Conservation (phyloP, 2,888 invertebrate genomes). For the Nomada goodeniana region DNA sequence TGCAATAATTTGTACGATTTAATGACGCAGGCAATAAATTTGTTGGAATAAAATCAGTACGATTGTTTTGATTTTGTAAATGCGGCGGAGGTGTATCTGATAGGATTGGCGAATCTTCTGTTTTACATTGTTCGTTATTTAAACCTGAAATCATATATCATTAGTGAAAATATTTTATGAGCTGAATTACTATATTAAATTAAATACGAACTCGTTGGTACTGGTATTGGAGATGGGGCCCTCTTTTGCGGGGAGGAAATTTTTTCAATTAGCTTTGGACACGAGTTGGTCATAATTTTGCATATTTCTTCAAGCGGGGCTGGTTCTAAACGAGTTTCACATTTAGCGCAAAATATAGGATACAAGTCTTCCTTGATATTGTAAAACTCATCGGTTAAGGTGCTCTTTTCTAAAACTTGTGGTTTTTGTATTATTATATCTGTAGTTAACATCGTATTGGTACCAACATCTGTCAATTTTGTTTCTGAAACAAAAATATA, state of each 20-base stretch:
- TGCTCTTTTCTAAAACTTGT: slow-evolving; percentile 47
- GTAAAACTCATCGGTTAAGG: slow-evolving; percentile 71
- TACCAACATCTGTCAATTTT: slow-evolving; percentile 39
- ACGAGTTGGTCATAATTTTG: slow-evolving; percentile 66
- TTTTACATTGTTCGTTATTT: background rate
- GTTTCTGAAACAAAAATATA: slow-evolving; percentile 16
- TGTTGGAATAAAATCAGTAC: background rate
- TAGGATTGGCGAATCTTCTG: background rate
- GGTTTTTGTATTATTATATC: slow-evolving; percentile 29
- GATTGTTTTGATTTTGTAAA: slow-evolving; percentile 11
- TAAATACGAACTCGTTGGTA: slow-evolving; percentile 18
- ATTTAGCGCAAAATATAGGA: slow-evolving; percentile 75
- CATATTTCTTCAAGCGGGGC: slow-evolving; percentile 73
- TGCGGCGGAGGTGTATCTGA: background rate
- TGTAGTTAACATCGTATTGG: slow-evolving; percentile 34
- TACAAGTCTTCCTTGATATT: slow-evolving; percentile 64
- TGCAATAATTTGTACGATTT: background rate
- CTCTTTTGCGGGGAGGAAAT: slow-evolving; percentile 58
- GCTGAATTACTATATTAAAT: background rate
- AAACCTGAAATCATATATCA: slow-evolving; percentile 19
- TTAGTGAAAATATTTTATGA: background rate
- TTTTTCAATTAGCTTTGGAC: slow-evolving; percentile 69
- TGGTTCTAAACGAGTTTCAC: slow-evolving; percentile 63
- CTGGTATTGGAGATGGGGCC: background rate
- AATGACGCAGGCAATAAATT: background rate